These are phyloP conservation scores for Nebria salina DNA, from an alignment of 2,888 invertebrate species.

Conservation along the genomic window DNA sequence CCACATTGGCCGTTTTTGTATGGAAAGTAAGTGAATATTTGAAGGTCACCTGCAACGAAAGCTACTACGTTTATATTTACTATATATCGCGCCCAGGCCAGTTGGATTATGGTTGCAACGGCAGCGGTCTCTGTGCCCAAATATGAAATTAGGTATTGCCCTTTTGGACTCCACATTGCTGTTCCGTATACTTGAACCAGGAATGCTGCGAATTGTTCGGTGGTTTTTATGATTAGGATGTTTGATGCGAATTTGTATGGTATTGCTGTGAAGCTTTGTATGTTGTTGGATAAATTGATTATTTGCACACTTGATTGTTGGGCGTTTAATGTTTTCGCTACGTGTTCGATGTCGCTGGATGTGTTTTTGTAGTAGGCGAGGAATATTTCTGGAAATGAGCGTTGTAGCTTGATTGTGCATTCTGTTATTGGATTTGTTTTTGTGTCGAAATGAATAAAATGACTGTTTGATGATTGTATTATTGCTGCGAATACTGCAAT, in stretches of 20 bases:
- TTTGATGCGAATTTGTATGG: constrained; percentile 26
- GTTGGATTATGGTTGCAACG: constrained; percentile 5
- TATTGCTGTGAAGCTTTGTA: not conserved
- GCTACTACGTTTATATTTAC: constrained; percentile 13
- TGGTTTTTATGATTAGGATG: constrained; percentile 12
- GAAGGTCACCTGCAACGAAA: not conserved
- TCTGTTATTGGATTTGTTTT: not conserved
- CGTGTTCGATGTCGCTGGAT: not conserved
- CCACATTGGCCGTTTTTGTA: constrained; percentile 23
- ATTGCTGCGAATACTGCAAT: not conserved
- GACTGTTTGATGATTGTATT: not conserved
- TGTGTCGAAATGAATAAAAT: not conserved
- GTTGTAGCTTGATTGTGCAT: not conserved
- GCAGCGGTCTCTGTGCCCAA: not conserved
- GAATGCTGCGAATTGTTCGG: constrained; percentile 14
- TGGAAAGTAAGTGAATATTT: constrained; percentile 22
- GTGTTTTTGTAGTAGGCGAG: not conserved
- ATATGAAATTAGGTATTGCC: constrained; percentile 22
- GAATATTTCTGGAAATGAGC: not conserved
- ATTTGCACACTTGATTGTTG: not conserved
- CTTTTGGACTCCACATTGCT: constrained; percentile 21
- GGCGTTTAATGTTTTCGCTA: not conserved
- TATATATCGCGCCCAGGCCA: constrained; percentile 20
- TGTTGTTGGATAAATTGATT: constrained; percentile 9
- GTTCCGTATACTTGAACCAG: constrained; percentile 17